Conservation (phyloP, 2,888 invertebrate genomes). For the Nezara viridula region DNA sequence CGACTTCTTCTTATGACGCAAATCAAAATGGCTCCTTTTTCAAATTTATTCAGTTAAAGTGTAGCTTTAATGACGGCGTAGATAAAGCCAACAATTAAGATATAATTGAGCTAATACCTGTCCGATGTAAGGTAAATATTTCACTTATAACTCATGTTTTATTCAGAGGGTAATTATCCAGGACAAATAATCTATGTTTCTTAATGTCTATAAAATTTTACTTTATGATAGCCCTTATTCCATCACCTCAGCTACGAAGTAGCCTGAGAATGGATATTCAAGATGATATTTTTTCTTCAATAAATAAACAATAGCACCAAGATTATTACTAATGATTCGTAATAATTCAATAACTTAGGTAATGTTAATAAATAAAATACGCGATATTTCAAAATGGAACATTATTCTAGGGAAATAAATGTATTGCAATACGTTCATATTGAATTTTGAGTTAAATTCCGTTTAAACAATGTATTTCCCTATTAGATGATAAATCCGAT, state of each 20-base stretch:
- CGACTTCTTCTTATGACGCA: background rate
- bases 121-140: background rate
- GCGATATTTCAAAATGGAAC: too few relatives aligned
- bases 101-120: background rate
- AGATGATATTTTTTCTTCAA: too few relatives aligned
- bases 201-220: background rate
- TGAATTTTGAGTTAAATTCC: too few relatives aligned
- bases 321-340: too few relatives aligned
- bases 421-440: too few relatives aligned
- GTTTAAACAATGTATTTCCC: too few relatives aligned
- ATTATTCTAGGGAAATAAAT: too few relatives aligned
- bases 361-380: too few relatives aligned
- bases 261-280: background rate
- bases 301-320: too few relatives aligned
- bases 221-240: background rate
- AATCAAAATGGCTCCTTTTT: background rate
- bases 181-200: background rate
- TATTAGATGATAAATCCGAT: too few relatives aligned
- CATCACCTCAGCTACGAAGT: background rate
- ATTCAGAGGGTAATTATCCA: background rate
- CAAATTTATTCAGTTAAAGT: background rate
- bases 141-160: constrained; percentile 5
- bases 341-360: too few relatives aligned
- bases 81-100: constrained; percentile 21
- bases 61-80: background rate